A percentile compares a stretch with the other conserved stretches of the same genome.
phyloP scores from a whole-genome alignment of 2,888 invertebrate genomes.

The Tridacna crocea region DNA sequence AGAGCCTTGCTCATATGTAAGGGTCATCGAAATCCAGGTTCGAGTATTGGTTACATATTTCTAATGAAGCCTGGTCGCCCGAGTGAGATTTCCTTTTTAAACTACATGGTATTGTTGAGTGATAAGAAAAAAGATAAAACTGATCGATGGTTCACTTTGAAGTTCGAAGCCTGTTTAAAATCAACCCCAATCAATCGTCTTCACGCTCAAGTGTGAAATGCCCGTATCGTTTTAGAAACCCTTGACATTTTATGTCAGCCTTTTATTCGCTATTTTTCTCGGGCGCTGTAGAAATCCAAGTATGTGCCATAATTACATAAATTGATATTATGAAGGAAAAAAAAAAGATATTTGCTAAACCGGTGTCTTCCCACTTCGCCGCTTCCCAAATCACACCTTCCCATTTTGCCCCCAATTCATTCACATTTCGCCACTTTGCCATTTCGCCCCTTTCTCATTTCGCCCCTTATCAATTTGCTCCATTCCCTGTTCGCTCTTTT shows the following conservation, averaged over 20 bases:
- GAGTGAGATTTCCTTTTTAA: background rate
- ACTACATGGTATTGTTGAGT: background rate
- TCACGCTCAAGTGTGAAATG: conserved; percentile 14
- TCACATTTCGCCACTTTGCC: too few species aligned
- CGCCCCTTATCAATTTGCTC: too few species aligned
- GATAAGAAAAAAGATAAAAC: conserved; percentile 18
- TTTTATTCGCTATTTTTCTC: background rate
- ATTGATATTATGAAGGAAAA: too few species aligned
- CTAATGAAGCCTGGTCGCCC: background rate
- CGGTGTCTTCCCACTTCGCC: too few species aligned
- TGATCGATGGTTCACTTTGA: conserved; percentile 20
- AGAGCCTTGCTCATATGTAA: background rate
- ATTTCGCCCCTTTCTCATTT: too few species aligned
- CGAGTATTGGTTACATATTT: conserved; percentile 19
- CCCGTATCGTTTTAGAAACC: conserved; percentile 1
- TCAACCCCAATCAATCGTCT: conserved; percentile 13
- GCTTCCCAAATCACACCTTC: too few species aligned
- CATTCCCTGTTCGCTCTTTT: too few species aligned
- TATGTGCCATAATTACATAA: too few species aligned
- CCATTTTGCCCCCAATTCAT: too few species aligned
- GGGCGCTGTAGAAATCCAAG: too few species aligned
- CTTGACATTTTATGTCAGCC: background rate
- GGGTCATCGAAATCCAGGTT: background rate
- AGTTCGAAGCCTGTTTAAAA: conserved; percentile 25
- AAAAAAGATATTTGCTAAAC: too few species aligned